Evolutionary conservation across 1,140 invertebrate genomes (phyloP).

Genomic region (Hirudo medicinalis): DNA sequence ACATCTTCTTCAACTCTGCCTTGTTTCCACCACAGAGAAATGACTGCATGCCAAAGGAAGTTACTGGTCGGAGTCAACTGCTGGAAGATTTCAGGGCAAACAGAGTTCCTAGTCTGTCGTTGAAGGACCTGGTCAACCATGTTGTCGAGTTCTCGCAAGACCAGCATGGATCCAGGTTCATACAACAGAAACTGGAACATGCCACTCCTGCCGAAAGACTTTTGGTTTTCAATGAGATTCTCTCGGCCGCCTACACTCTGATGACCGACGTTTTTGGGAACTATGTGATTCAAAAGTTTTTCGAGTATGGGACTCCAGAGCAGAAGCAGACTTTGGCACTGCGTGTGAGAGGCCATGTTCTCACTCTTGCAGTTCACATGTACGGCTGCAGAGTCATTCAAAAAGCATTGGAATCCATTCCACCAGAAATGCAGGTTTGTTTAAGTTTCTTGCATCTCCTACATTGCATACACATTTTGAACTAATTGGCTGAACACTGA

Average conservation of each 20-base stretch:
- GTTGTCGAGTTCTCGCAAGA: conserved; percentile 98
- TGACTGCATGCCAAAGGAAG: conserved; percentile 38
- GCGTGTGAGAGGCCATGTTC: conserved; percentile 81
- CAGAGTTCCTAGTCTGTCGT: conserved; percentile 75
- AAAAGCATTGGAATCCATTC: conserved; percentile 94
- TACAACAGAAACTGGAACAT: conserved; percentile 95
- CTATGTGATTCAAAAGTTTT: conserved; percentile 99
- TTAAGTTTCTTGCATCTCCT: background rate
- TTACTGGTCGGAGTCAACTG: conserved; percentile 67
- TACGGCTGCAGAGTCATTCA: conserved; percentile 99
- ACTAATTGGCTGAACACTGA: background rate
- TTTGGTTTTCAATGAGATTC: conserved; percentile 93
- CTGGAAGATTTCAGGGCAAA: conserved; percentile 78
- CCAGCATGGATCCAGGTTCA: conserved; percentile 94
- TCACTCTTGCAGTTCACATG: conserved; percentile 94
- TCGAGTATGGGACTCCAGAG: conserved; percentile 95
- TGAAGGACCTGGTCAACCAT: conserved; percentile 78
- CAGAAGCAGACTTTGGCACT: conserved; percentile 89
- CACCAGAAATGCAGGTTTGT: conserved; percentile 59
- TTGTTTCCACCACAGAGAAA: too few relatives aligned
- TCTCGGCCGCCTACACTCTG: conserved; percentile 76
- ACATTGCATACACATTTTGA: background rate
- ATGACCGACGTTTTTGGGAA: conserved; percentile 99
- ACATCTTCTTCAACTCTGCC: too few relatives aligned
- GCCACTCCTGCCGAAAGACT: conserved; percentile 91